Base-by-base conservation (phyloP, 92 coral and sea anemone species). In the Epizoanthus rinbou region DNA sequence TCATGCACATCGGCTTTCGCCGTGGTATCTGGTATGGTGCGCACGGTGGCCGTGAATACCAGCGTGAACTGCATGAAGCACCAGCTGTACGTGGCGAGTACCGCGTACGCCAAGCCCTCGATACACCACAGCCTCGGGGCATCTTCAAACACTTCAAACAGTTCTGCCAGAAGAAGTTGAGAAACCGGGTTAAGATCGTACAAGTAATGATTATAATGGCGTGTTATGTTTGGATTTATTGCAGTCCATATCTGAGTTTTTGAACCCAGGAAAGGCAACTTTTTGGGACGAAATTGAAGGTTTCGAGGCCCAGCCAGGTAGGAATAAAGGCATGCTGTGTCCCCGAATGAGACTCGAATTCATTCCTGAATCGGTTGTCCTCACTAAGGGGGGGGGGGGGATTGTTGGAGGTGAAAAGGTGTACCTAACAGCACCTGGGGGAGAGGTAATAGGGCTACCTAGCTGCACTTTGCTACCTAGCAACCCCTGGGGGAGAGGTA, bases 31-130 rank as follows among this genome's bases (percentile, higher is more conserved):
- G 99, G 98, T 19, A 93, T 93, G 6, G 99, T 93, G 72, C 90
- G 92, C n/a, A 93, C 96, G 0, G 99, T 96, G 13, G 99, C 99
- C 10, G 99, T 96, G 58, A 89, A 91, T 0, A 93, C 95, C 21
- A 96, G 95, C 0, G 99, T 87, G 69, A 96, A 96, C 88, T 96
- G 99, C 87, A 96, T 79, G 31, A 96, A 91, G 24, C 97, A 94
- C 99, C 99, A 96, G n/a, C 97, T 91, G 80, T 96, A 96, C 8
- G 97, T 92, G 72, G 85, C 89, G 2, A 96, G 91, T 0, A 96
- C 97, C 21, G 99, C 93, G 76, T 87, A 73, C 52, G 97, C 97
- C 54, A 96, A 89, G 15, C 98, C 95, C 23, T 72, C 37, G 22
- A 33, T 85, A 65, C 97, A 94, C 93, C 98, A 91, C 74, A 96